Conservation (phyloP, 2,888 invertebrate genomes). For the Erpobdella octoculata region DNA sequence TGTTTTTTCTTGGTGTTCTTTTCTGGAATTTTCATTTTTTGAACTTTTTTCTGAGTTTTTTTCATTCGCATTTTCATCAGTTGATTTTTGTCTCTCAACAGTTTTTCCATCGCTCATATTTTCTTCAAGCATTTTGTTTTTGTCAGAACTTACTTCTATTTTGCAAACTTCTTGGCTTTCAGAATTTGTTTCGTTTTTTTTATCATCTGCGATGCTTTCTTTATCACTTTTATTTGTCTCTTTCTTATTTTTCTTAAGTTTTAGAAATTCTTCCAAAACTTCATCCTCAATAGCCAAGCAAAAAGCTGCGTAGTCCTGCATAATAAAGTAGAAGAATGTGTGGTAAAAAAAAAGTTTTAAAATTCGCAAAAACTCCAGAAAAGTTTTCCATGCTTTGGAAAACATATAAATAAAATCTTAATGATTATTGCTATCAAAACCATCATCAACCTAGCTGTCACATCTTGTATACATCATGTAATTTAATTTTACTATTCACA, state of each 20-base stretch:
- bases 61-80: not conserved
- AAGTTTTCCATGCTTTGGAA: too few species aligned
- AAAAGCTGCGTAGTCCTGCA: slow-evolving; percentile 21
- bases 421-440: too few species aligned
- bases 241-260: not conserved
- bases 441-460: too few species aligned
- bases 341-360: not conserved
- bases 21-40: not conserved
- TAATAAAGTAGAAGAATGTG: not conserved
- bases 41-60: too few species aligned
- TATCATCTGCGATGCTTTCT: not conserved
- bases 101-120: not conserved
- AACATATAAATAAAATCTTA: too few species aligned
- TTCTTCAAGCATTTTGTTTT: not conserved
- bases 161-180: too few species aligned
- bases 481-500: too few species aligned
- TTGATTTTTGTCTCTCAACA: not conserved
- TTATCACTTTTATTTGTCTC: not conserved
- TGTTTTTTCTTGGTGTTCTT: not conserved
- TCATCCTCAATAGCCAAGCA: slow-evolving; percentile 23
- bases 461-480: too few species aligned
- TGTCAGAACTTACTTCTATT: too few species aligned
- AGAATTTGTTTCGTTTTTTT: too few species aligned
- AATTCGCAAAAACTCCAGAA: not conserved
- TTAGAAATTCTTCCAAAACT: slow-evolving; percentile 14